A percentile compares a stretch with the other conserved stretches of the same genome.
phyloP scores from a whole-genome alignment of 1,140 invertebrate species.

The Phymorhynchus buccinoides region DNA sequence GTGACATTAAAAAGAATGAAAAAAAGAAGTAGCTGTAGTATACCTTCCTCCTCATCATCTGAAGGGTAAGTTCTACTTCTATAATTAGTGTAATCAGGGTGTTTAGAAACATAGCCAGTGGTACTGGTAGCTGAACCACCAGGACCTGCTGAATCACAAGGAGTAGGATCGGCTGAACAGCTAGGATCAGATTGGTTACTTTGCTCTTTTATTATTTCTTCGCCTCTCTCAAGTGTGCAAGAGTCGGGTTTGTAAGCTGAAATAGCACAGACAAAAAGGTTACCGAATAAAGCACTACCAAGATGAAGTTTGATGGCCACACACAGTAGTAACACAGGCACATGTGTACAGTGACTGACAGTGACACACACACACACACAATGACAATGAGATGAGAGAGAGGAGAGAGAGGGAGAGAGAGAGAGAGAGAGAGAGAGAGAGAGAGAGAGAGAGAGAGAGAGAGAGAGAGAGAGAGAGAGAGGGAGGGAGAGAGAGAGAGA shows the following conservation, averaged over 20 bases:
- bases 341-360: too few relatives aligned
- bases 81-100: too few relatives aligned
- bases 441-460: neutral
- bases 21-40: neutral
- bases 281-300: too few relatives aligned
- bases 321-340: too few relatives aligned
- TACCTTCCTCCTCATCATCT: conserved; percentile 24
- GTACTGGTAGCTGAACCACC: neutral
- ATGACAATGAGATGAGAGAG: neutral
- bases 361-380: neutral
- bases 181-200: neutral
- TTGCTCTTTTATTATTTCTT: neutral
- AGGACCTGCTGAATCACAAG: conserved; percentile 21
- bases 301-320: too few relatives aligned
- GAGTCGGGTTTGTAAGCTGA: conserved; percentile 24
- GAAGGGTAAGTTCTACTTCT: conserved; percentile 27
- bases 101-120: neutral
- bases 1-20: neutral
- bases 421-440: neutral
- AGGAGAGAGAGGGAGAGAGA: conserved; percentile 5
- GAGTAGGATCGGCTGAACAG: neutral
- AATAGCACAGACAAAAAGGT: conserved; percentile 2
- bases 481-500: too few relatives aligned
- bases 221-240: conserved; percentile 20
- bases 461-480: neutral